These are phyloP conservation scores for Cephalopholis sonnerati DNA, from an alignment of 2,113 vertebrate species.

Conservation along the genomic window DNA sequence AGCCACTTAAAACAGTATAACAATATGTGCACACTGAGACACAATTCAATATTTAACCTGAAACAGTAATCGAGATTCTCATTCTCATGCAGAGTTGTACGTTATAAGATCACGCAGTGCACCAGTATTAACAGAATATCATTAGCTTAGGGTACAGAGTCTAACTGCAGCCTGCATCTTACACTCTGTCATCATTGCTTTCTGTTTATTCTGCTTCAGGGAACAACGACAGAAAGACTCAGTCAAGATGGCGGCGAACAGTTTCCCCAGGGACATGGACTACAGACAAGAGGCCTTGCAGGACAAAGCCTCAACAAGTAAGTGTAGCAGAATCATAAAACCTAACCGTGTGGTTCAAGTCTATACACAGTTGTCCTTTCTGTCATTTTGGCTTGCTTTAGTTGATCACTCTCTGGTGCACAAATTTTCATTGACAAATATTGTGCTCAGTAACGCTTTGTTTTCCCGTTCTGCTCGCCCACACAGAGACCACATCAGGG, in stretches of 20 bases:
- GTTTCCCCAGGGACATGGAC: constrained; percentile 98
- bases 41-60: not conserved
- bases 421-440: not conserved
- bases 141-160: not conserved
- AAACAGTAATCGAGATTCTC: not conserved
- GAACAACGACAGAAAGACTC: constrained; percentile 98
- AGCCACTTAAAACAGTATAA: constrained; percentile 16
- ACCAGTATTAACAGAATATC: not conserved
- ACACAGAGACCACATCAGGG: constrained; percentile 90
- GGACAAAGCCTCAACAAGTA: constrained; percentile 93
- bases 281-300: constrained; percentile 99
- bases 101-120: not conserved
- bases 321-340: constrained; percentile 59
- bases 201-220: constrained; percentile 79
- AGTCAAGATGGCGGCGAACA: constrained; percentile 94
- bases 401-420: not conserved
- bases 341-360: not conserved
- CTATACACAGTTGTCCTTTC: too few species aligned
- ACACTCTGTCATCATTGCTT: not conserved
- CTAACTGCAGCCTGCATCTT: not conserved
- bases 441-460: not conserved
- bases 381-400: not conserved
- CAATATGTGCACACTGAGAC: not conserved
- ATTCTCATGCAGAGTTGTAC: not conserved
- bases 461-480: not conserved